A percentile compares a stretch with the other conserved stretches of the same genome.
These are phyloP conservation scores for Acromyrmex charruanus DNA, from an alignment of 1,140 invertebrate genomes.

Conservation along the genomic window DNA sequence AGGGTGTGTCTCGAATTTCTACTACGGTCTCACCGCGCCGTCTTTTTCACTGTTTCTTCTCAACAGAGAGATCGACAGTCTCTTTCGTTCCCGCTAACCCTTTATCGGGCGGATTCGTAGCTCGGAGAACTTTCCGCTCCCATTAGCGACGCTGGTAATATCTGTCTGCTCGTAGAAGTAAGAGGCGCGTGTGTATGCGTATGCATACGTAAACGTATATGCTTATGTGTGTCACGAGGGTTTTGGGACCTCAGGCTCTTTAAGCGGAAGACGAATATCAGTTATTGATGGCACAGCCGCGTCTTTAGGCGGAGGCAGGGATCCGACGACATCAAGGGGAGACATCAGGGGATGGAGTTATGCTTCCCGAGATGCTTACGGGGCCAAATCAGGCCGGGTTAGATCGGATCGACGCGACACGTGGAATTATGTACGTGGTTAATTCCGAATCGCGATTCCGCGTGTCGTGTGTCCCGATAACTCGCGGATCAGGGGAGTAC, in stretches of 20 bases:
- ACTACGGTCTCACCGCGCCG: constrained; percentile 43
- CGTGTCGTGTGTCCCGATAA: constrained; percentile 66
- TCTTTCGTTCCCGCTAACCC: constrained; percentile 45
- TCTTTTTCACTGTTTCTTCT: constrained; percentile 57
- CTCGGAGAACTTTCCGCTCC: constrained; percentile 44
- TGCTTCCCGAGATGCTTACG: constrained; percentile 46
- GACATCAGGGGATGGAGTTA: constrained; percentile 60
- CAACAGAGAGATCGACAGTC: constrained; percentile 33
- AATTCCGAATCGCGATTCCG: constrained; percentile 66
- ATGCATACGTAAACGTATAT: constrained; percentile 22
- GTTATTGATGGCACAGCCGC: constrained; percentile 77
- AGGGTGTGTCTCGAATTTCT: constrained; percentile 79
- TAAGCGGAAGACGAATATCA: constrained; percentile 78
- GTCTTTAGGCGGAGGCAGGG: constrained; percentile 16
- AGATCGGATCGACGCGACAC: constrained; percentile 70
- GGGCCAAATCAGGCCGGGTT: constrained; percentile 68
- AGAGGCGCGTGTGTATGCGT: constrained; percentile 9
- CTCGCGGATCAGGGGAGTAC: constrained; percentile 47
- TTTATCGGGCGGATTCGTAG: constrained; percentile 41
- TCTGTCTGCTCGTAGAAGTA: constrained; percentile 30
- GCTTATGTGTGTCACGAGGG: constrained; percentile 75
- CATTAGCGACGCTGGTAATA: constrained; percentile 35
- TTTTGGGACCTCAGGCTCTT: constrained; percentile 67
- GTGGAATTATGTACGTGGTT: constrained; percentile 73
- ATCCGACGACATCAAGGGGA: constrained; percentile 48